These are phyloP conservation scores for Palythoa grandiflora DNA, from an alignment of 92 coral and sea anemone genomes.

Conservation along the genomic window DNA sequence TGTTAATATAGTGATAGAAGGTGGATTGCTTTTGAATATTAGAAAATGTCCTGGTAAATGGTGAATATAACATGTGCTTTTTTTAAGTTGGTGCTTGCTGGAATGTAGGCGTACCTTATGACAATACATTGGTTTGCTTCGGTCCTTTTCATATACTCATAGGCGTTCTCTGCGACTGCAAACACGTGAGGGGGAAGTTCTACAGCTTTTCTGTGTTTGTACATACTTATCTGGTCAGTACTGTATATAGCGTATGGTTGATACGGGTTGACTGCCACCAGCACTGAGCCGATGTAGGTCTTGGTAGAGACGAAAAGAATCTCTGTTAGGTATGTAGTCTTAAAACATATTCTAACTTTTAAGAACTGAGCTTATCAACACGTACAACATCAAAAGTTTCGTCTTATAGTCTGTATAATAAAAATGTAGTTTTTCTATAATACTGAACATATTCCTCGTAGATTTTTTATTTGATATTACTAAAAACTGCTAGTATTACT, in stretches of 20 bases:
- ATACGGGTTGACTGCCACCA: slow-evolving; percentile 95
- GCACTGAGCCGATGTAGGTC: slow-evolving; percentile 93
- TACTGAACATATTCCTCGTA: too few species aligned
- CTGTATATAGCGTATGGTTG: slow-evolving; percentile 81
- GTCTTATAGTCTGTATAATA: not conserved
- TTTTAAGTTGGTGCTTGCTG: not conserved
- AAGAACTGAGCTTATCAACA: too few species aligned
- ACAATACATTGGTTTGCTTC: slow-evolving; percentile 87
- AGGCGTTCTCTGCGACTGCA: slow-evolving; percentile 90
- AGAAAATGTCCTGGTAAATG: too few species aligned
- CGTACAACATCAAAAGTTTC: not conserved
- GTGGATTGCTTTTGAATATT: too few species aligned
- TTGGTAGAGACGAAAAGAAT: not conserved
- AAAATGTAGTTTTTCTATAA: too few species aligned
- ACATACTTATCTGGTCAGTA: slow-evolving; percentile 62
- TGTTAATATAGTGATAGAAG: too few species aligned
- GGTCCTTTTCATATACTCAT: slow-evolving; percentile 83
- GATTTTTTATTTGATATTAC: too few species aligned
- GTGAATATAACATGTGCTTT: too few species aligned
- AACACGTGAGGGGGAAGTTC: slow-evolving; percentile 88
- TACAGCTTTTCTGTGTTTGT: slow-evolving; percentile 64
- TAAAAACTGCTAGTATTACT: too few species aligned
- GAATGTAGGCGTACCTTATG: slow-evolving; percentile 66
- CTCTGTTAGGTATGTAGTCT: not conserved
- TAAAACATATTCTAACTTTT: too few species aligned